These are phyloP conservation scores for Drosophila setosimentum DNA, from an alignment of 2,888 invertebrate genomes.

Conservation along the genomic window DNA sequence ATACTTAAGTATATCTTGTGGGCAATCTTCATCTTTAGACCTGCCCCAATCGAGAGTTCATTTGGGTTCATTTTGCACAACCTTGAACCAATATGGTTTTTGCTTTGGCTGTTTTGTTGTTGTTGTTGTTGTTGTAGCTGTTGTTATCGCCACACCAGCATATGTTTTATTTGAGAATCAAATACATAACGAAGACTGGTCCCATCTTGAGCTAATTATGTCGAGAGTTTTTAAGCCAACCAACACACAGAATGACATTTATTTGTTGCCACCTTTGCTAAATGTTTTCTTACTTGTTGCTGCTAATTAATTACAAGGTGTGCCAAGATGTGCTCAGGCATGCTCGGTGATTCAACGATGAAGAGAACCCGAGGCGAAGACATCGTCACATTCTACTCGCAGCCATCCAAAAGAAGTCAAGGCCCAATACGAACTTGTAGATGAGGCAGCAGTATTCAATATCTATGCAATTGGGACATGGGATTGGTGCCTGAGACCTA, in stretches of 20 bases:
- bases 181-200: slow-evolving; percentile 23
- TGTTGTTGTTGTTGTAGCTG: background rate
- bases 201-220: slow-evolving; percentile 66
- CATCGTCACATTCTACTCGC: slow-evolving; percentile 28
- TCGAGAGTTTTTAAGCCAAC: slow-evolving; percentile 28
- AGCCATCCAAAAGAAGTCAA: slow-evolving; percentile 38
- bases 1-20: slow-evolving; percentile 6
- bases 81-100: slow-evolving; percentile 47
- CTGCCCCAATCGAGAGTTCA: slow-evolving; percentile 51
- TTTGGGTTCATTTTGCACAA: slow-evolving; percentile 45
- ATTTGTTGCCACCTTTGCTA: slow-evolving; percentile 39
- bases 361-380: slow-evolving; percentile 17
- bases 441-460: slow-evolving; percentile 23
- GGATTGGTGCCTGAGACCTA: background rate
- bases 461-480: slow-evolving; percentile 8
- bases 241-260: slow-evolving; percentile 44
- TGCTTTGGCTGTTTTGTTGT: background rate
- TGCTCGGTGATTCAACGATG: slow-evolving; percentile 38
- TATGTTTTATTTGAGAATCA: slow-evolving; percentile 31
- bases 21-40: slow-evolving; percentile 40
- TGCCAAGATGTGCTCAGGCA: slow-evolving; percentile 42
- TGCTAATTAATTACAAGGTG: slow-evolving; percentile 75
- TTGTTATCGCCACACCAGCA: slow-evolving; percentile 11
- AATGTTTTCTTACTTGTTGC: slow-evolving; percentile 27
- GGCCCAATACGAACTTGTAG: slow-evolving; percentile 28